Evolutionary conservation across 2,888 invertebrate species (phyloP), one percentile per base, ranked within the genome.

Genomic region (Sesia bembeciformis): DNA sequence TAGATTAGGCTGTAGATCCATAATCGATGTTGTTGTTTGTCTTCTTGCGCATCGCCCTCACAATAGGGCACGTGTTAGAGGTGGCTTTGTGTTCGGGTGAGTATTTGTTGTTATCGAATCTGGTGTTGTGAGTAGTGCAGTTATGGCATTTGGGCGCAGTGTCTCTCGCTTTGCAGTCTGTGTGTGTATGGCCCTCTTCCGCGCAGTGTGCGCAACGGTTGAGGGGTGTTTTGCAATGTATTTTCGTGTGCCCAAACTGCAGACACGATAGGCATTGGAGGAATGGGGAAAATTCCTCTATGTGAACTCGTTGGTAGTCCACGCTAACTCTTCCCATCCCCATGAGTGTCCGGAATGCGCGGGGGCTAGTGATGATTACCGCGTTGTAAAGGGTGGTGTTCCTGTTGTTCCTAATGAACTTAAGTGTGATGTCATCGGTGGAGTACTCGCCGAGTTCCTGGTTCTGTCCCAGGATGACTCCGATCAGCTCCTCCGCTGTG

Each of bases 401-500:
- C 3, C 40, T 40, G 39, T 51, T 51, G 3, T 51, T 51, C 3
- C 51, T 23, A 4, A 5, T 7, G 39, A 51, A 51, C 3, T 7
- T 3, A 40, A 40, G 40, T 8, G 4, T 1, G n/a, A 51, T 40
- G n/a, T 51, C 49, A 8, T 3, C 7, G 3, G 7, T 50, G 40
- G 7, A 40, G 3, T 3, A 2, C 3, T 53, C 6, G 3, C 42
- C 40, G 1, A 57, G 4, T 4, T n/a, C 7, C n/a, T n/a, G n/a
- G 8, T 57, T 57, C 49, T 55, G 57, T 1, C 39, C n/a, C 3
- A n/a, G 4, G 0, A 58, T 40, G 5, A 52, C 52, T 0, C 49
- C 5, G 0, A n/a, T 51, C 0, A 61, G 46, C 4, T 53, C 43
- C 0, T 55, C 56, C 1, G 52, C 0, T 3, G 59, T 38, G 0